A percentile compares a stretch with the other conserved stretches of the same genome.
Evolutionary conservation across 2,113 vertebrate species (phyloP).

Genomic region (Hippocampus barbouri): DNA sequence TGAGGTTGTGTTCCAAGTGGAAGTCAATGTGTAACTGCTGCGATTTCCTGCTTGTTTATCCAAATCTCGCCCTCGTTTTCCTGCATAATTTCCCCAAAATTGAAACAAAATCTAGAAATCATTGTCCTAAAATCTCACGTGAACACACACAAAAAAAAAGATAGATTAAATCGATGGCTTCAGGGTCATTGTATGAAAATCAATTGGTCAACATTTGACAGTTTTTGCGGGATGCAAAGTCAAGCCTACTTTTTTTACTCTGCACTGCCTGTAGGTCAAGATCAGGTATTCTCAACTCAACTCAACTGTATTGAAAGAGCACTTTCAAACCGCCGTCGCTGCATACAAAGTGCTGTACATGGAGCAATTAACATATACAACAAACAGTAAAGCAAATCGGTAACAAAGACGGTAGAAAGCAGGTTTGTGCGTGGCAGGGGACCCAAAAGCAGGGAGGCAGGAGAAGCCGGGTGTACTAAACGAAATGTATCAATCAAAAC

Average conservation of each 20-base stretch:
- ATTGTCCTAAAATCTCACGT: background rate
- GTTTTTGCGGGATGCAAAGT: background rate
- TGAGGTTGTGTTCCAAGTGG: background rate
- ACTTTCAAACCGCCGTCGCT: too few species aligned
- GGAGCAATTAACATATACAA: too few species aligned
- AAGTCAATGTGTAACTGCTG: conserved; percentile 33
- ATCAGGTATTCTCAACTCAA: background rate
- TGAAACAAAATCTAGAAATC: background rate
- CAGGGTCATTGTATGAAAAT: background rate
- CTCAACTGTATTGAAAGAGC: too few species aligned
- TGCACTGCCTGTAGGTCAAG: background rate
- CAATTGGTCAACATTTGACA: background rate
- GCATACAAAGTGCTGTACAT: too few species aligned
- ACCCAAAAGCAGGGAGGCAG: too few species aligned
- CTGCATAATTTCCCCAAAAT: background rate
- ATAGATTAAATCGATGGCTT: background rate
- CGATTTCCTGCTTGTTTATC: background rate
- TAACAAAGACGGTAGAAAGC: too few species aligned
- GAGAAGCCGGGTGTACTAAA: too few species aligned
- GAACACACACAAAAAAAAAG: background rate
- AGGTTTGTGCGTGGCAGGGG: too few species aligned
- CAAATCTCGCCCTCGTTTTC: background rate
- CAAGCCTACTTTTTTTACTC: too few species aligned
- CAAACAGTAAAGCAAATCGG: too few species aligned
- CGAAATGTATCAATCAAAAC: too few species aligned